Evolutionary conservation across 2,888 invertebrate genomes (phyloP).

Genomic region (Syrphus vitripennis): DNA sequence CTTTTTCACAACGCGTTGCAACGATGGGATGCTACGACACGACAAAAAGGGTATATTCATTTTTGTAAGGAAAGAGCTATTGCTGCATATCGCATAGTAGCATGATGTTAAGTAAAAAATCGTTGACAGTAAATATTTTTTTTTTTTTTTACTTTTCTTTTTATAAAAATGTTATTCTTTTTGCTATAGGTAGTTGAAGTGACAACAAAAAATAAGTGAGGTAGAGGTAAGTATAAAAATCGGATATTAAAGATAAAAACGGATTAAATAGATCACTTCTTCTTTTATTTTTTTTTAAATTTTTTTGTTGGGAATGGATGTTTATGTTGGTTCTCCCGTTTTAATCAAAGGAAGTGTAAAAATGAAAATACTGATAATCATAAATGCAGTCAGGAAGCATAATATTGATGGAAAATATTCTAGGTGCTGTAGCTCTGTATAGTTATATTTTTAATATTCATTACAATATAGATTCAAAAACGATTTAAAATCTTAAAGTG

Average conservation of each 20-base stretch:
- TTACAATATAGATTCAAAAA: too few species aligned
- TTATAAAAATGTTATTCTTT: not conserved
- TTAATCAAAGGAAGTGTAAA: constrained; percentile 19
- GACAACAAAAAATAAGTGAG: constrained; percentile 4
- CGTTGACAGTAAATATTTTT: not conserved
- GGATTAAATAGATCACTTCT: constrained; percentile 52
- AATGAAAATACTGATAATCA: not conserved
- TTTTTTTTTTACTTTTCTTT: not conserved
- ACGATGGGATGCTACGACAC: not conserved
- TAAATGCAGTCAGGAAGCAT: not conserved
- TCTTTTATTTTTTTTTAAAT: constrained; percentile 21
- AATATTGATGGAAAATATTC: too few species aligned
- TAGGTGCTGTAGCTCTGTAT: too few species aligned
- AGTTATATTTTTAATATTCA: too few species aligned
- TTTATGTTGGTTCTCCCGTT: not conserved
- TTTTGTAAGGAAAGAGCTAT: not conserved
- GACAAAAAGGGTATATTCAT: not conserved
- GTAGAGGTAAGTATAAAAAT: constrained; percentile 7
- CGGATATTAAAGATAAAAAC: constrained; percentile 69
- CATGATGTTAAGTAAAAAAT: not conserved
- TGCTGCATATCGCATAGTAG: not conserved
- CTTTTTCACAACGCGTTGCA: not conserved
- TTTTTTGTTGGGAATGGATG: too few species aligned
- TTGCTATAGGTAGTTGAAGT: not conserved
- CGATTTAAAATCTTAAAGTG: too few species aligned